phyloP scores from a whole-genome alignment of 2,113 vertebrate species.

The Pyxicephalus adspersus region DNA sequence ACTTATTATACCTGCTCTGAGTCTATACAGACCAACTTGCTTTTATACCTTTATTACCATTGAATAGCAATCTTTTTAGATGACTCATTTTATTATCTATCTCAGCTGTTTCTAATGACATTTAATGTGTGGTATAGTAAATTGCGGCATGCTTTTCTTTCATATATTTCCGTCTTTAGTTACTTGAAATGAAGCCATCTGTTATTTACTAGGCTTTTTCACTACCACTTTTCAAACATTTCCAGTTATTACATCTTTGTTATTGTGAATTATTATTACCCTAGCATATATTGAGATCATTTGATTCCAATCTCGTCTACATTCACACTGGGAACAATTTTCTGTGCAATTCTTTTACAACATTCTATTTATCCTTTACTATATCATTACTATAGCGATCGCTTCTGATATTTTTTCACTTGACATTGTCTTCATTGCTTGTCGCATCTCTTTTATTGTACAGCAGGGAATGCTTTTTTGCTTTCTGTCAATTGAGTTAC shows the following conservation, averaged over 20 bases:
- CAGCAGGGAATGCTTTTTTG: constrained; percentile 41
- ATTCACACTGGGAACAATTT: constrained; percentile 51
- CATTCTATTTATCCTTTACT: constrained; percentile 45
- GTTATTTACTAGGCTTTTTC: constrained; percentile 4
- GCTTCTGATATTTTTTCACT: constrained; percentile 36
- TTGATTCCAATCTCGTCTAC: constrained; percentile 15
- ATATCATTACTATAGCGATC: constrained; percentile 43
- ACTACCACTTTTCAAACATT: background rate
- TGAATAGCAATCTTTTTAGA: background rate
- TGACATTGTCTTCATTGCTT: constrained; percentile 49
- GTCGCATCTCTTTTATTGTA: constrained; percentile 40
- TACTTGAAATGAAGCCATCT: background rate
- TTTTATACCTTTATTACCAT: too few species aligned
- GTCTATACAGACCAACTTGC: too few species aligned
- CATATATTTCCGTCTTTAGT: constrained; percentile 3
- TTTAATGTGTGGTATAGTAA: background rate
- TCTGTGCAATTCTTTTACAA: constrained; percentile 15
- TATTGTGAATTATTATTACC: constrained; percentile 20
- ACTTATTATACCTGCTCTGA: too few species aligned
- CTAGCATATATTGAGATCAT: constrained; percentile 10
- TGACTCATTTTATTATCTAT: background rate
- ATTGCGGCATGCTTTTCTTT: background rate
- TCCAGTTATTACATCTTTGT: constrained; percentile 1
- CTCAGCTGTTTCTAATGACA: background rate
- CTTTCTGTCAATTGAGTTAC: constrained; percentile 39